Base-by-base conservation (phyloP, 2,113 vertebrate species). In the Pampusana beccarii region DNA sequence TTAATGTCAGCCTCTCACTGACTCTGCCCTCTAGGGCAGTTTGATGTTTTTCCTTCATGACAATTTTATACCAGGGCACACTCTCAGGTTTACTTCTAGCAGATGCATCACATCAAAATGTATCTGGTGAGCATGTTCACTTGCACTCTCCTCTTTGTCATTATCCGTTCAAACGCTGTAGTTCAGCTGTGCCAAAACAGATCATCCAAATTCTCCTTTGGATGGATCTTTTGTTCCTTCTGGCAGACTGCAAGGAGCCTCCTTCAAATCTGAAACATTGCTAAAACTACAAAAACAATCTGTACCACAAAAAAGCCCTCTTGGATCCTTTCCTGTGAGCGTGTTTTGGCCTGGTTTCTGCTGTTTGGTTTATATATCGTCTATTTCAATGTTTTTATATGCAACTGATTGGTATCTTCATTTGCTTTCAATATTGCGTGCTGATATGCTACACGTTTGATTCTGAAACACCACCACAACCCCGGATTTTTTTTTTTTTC, bases 261-360 rank as follows among this genome's bases (percentile, higher is more conserved):
- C 31, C 62, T 88, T 74, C 71, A 90, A 80, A 74, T 61, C 15
- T 62, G 48, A 92, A 91, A 74, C 54, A 40, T 3, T 34, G 79
- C 79, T 94, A 90, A 88, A 78, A 53, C 56, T 73, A 90, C 51
- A 87, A 75, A 95, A 95, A 84, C 69, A 78, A 79, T 57, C 53
- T 57, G 50, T 36, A 57, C 40, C 82, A 73, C 70, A 56, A 42
- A 84, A 74, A 51, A 60, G 33, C 48, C 91, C 70, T 83, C 46
- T 81, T 65, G 84, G 81, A 78, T 82, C 24, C 42, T 38, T 78
- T 75, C 29, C 77, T 90, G 26, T 29, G 28, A 60, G 60, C 8
- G 3, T n/a, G 25, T 54, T 79, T 91, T 69, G 81, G 88, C 38
- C 36, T 86, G 48, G 9, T 61, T 88, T 77, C 56, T 88, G 57